phyloP scores from a whole-genome alignment of 2,113 vertebrate species.

The Grammomys surdaster region DNA sequence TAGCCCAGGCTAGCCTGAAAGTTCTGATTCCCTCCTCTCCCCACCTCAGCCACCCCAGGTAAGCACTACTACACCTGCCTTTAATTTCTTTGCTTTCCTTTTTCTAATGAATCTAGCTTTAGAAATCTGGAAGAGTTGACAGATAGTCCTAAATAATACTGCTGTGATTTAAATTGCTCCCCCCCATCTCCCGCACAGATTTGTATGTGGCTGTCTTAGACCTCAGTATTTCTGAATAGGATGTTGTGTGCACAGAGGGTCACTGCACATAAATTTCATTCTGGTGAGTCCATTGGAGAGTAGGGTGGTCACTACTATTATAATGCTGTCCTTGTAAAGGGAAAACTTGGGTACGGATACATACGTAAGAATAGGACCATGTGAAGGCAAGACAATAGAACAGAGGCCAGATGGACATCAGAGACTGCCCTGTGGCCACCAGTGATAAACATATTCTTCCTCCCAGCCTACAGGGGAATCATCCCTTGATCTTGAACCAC shows the following conservation, averaged over 20 bases:
- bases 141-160: background rate
- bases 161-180: background rate
- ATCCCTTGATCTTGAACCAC: background rate
- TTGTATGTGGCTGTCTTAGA: background rate
- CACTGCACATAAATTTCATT: background rate
- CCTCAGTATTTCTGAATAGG: background rate
- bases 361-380: accelerated
- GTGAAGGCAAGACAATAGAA: background rate
- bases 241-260: background rate
- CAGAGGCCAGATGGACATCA: background rate
- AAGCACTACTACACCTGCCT: background rate
- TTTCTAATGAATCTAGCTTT: background rate
- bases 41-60: too few species aligned
- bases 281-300: background rate
- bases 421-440: accelerated
- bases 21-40: background rate
- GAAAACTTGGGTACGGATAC: background rate
- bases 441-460: background rate
- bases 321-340: background rate
- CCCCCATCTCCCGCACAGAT: background rate
- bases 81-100: background rate
- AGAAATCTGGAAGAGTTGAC: background rate
- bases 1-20: background rate
- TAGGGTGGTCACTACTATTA: background rate
- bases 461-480: background rate